These are phyloP conservation scores for Saturnia japonica DNA, from an alignment of 2,888 invertebrate species.

Conservation along the genomic window DNA sequence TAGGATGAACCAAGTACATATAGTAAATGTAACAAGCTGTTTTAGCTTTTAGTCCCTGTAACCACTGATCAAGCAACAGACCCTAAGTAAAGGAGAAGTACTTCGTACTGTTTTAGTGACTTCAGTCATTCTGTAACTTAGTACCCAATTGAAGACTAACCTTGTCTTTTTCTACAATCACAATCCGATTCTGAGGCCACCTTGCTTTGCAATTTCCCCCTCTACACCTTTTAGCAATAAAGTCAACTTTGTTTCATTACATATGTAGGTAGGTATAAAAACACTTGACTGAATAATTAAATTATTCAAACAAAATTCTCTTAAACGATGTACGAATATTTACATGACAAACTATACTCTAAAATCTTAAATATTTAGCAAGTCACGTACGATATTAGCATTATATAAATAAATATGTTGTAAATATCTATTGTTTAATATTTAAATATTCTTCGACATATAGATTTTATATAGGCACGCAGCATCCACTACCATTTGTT, in stretches of 20 bases:
- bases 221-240: not conserved
- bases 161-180: not conserved
- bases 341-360: not conserved
- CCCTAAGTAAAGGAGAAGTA: no score
- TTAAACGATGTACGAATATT: not conserved
- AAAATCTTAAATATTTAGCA: not conserved
- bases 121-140: not conserved
- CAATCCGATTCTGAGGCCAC: not conserved
- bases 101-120: no score
- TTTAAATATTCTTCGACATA: not conserved
- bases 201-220: not conserved
- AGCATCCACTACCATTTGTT: slow-evolving; percentile 1
- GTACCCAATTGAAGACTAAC: not conserved
- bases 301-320: not conserved
- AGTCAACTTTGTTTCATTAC: not conserved
- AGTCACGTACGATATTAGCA: not conserved
- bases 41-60: no score
- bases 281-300: not conserved
- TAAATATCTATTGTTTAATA: not conserved
- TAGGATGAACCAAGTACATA: no score
- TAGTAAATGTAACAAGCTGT: no score
- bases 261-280: not conserved
- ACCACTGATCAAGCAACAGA: no score
- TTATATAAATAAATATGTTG: slow-evolving; percentile 3
- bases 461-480: not conserved